Conservation (phyloP, 2,888 invertebrate species). For the Cotesia congregata region DNA sequence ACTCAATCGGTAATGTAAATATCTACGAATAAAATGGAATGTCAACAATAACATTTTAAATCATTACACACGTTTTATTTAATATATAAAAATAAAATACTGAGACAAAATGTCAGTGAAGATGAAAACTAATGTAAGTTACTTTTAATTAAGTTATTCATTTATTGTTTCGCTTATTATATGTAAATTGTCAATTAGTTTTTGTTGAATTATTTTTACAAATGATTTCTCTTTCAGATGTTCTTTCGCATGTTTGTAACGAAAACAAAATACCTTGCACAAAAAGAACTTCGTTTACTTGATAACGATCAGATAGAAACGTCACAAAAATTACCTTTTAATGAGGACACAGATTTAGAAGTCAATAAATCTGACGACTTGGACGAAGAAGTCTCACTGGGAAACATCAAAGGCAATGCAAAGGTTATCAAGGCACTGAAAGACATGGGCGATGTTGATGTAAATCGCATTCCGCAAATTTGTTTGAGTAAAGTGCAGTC, state of each 20-base stretch:
- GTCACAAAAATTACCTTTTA: neutral
- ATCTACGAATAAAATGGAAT: neutral
- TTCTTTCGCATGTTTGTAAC: constrained; percentile 2
- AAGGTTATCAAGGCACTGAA: neutral
- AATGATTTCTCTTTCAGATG: constrained; percentile 7
- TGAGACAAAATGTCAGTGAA: neutral
- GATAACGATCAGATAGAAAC: neutral
- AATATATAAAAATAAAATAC: too few relatives aligned
- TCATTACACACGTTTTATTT: too few relatives aligned
- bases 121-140: neutral
- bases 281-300: neutral
- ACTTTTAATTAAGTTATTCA: neutral
- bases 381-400: neutral
- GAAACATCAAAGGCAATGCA: neutral
- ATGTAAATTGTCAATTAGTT: neutral
- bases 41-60: too few relatives aligned
- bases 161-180: neutral
- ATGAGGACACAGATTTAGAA: neutral
- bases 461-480: neutral
- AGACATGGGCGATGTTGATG: neutral
- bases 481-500: neutral
- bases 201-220: neutral
- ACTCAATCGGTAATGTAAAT: neutral
- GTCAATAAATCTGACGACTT: neutral
- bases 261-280: constrained; percentile 3